Evolutionary conservation across 2,888 invertebrate species (phyloP).

Genomic region (Rhimphoctona megacephalus): DNA sequence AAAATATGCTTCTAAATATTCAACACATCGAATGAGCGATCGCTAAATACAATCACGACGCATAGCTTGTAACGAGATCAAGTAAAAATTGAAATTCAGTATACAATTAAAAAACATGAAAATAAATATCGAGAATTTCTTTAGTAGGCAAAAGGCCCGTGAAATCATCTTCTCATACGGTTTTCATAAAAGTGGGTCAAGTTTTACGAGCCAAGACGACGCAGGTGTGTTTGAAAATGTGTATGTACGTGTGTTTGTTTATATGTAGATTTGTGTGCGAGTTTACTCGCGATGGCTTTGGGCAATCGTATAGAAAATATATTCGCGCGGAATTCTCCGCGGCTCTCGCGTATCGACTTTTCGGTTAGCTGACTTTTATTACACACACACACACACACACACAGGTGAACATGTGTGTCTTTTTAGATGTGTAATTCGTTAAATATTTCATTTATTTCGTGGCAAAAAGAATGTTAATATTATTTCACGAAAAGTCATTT

Average conservation of each 20-base stretch:
- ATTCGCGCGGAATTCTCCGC: slow-evolving; percentile 44
- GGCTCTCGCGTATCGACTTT: slow-evolving; percentile 38
- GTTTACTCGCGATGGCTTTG: slow-evolving; percentile 60
- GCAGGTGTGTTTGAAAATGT: neutral
- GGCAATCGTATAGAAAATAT: slow-evolving; percentile 64
- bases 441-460: neutral
- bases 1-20: neutral
- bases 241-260: slow-evolving; percentile 21
- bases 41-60: slow-evolving; percentile 40
- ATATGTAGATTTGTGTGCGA: slow-evolving; percentile 43
- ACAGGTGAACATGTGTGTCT: neutral
- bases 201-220: slow-evolving; percentile 65
- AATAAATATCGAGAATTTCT: slow-evolving; percentile 41
- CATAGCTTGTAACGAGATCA: neutral
- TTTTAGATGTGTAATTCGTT: slow-evolving; percentile 7
- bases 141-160: slow-evolving; percentile 27
- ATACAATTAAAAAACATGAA: slow-evolving; percentile 34
- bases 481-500: neutral
- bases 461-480: neutral
- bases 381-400: neutral
- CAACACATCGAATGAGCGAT: neutral
- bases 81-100: slow-evolving; percentile 49
- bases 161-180: slow-evolving; percentile 54
- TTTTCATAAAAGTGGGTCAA: slow-evolving; percentile 69
- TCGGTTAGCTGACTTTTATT: slow-evolving; percentile 31